Conservation (phyloP, 1,140 invertebrate genomes). For the Stegodyphus mimosarum region DNA sequence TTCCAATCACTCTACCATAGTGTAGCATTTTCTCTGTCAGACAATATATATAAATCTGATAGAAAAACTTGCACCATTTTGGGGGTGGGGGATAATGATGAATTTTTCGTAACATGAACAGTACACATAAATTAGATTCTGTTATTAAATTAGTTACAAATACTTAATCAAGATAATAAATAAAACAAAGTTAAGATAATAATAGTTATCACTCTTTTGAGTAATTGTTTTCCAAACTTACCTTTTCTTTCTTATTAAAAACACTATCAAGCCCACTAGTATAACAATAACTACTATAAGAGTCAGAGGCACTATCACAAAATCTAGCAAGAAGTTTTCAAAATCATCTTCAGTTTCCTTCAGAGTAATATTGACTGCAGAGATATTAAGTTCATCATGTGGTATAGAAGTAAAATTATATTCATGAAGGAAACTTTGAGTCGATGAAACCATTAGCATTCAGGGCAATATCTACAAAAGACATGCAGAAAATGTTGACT, state of each 20-base stretch:
- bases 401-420: slow-evolving; percentile 28
- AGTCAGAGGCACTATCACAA: slow-evolving; percentile 47
- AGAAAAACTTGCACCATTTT: too few relatives aligned
- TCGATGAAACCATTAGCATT: slow-evolving; percentile 46
- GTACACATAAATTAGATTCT: not conserved
- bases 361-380: slow-evolving; percentile 32
- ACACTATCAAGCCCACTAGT: slow-evolving; percentile 35
- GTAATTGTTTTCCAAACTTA: not conserved
- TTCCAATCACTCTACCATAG: too few relatives aligned
- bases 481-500: not conserved
- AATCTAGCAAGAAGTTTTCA: slow-evolving; percentile 27
- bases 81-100: too few relatives aligned
- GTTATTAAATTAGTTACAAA: too few relatives aligned
- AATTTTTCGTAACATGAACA: not conserved
- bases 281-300: slow-evolving; percentile 23
- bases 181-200: too few relatives aligned
- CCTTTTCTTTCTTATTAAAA: slow-evolving; percentile 53
- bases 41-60: too few relatives aligned
- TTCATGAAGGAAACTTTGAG: slow-evolving; percentile 10
- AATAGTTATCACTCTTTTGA: too few relatives aligned
- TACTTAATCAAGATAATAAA: too few relatives aligned
- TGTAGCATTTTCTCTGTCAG: too few relatives aligned
- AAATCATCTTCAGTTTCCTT: not conserved
- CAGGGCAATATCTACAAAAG: slow-evolving; percentile 4
- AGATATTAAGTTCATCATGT: slow-evolving; percentile 35